Conservation (phyloP, 2,888 invertebrate genomes). For the Xylota segnis region DNA sequence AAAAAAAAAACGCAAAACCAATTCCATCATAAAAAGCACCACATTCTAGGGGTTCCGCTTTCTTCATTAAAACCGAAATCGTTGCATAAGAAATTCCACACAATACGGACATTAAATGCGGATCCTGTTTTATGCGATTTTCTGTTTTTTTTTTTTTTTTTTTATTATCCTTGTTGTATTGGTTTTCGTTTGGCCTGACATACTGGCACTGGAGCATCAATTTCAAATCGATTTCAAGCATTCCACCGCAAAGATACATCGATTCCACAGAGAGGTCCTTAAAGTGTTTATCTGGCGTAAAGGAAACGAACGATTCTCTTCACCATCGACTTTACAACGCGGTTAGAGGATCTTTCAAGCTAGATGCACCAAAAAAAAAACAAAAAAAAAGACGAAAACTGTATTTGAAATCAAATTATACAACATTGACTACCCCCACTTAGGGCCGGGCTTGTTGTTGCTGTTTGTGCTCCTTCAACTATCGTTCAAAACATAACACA, state of each 20-base stretch:
- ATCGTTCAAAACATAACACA: constrained; percentile 72
- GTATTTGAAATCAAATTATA: constrained; percentile 65
- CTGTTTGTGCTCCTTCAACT: constrained; percentile 54
- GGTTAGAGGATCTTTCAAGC: neutral
- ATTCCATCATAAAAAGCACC: constrained; percentile 39
- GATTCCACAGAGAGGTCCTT: constrained; percentile 7
- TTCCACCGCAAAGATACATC: constrained; percentile 1
- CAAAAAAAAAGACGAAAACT: constrained; percentile 38
- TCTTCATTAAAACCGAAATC: constrained; percentile 42
- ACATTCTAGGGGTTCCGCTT: constrained; percentile 25
- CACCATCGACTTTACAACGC: constrained; percentile 9
- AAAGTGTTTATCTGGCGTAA: constrained; percentile 3
- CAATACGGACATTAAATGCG: constrained; percentile 46
- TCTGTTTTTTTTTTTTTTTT: neutral
- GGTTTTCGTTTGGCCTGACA: neutral
- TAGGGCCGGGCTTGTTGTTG: constrained; percentile 6
- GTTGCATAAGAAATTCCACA: constrained; percentile 38
- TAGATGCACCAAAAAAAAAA: constrained; percentile 49
- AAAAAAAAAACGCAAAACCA: constrained; percentile 16
- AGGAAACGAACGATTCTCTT: constrained; percentile 13
- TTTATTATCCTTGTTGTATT: constrained; percentile 23
- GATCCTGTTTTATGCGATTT: constrained; percentile 44
- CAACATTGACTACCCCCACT: constrained; percentile 49
- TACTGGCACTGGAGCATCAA: constrained; percentile 26
- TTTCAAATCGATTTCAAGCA: constrained; percentile 61